Conservation (phyloP, 2,113 vertebrate genomes). For the Spizaetus ornatus region DNA sequence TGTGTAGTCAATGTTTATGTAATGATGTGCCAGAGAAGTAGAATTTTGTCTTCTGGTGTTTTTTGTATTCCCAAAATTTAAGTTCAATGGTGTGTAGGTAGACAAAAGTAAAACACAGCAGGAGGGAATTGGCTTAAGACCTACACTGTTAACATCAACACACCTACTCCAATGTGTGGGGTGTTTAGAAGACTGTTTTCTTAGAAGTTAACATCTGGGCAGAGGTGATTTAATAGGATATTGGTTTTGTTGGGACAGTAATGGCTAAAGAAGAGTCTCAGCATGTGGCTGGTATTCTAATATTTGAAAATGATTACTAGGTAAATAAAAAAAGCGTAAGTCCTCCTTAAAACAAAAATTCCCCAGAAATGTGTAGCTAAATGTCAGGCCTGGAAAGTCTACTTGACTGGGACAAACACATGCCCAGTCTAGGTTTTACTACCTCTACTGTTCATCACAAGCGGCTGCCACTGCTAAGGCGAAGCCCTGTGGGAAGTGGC, state of each 20-base stretch:
- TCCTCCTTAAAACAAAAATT: neutral
- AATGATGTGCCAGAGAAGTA: neutral
- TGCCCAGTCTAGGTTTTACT: neutral
- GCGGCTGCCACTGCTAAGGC: too few relatives aligned
- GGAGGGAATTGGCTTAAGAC: neutral
- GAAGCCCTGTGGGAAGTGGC: neutral
- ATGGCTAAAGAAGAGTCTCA: neutral
- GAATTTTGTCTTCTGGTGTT: neutral
- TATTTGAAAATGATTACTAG: neutral
- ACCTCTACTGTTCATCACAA: neutral
- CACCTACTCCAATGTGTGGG: neutral
- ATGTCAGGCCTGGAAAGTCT: neutral
- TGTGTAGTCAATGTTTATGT: neutral
- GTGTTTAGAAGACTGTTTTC: neutral
- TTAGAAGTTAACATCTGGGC: neutral
- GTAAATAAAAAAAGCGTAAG: neutral
- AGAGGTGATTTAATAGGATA: neutral
- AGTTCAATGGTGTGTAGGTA: neutral
- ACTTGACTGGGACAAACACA: neutral
- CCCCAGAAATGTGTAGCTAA: neutral
- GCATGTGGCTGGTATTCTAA: neutral
- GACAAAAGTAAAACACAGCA: neutral
- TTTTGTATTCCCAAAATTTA: neutral
- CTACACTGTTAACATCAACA: neutral
- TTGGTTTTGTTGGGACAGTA: neutral